Conservation (phyloP, 1,140 invertebrate genomes). For the Heliconius melpomene region DNA sequence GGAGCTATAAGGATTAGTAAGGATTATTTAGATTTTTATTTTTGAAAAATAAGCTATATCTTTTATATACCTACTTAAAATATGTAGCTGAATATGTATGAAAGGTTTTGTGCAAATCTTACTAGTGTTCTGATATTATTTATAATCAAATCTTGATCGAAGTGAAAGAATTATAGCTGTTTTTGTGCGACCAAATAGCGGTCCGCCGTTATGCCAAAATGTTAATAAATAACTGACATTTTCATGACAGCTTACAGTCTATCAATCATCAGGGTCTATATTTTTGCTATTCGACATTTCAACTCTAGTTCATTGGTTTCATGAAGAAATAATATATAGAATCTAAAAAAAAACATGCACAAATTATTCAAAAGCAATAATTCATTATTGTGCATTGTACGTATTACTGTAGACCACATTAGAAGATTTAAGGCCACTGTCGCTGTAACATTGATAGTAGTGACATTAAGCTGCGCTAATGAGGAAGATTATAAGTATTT, state of each 20-base stretch:
- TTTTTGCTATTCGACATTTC: neutral
- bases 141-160: neutral
- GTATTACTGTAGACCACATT: too few species aligned
- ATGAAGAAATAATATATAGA: neutral
- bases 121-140: neutral
- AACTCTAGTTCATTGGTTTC: neutral
- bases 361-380: too few species aligned
- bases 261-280: neutral
- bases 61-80: too few species aligned
- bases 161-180: slow-evolving; percentile 2
- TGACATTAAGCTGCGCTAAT: too few species aligned
- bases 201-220: neutral
- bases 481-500: too few species aligned
- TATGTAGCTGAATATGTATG: neutral
- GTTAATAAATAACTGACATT: slow-evolving; percentile 3
- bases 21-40: too few species aligned
- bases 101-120: neutral
- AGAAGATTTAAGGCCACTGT: too few species aligned
- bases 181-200: neutral
- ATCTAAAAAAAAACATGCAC: too few species aligned
- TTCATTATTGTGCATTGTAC: too few species aligned
- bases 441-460: too few species aligned
- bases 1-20: too few species aligned
- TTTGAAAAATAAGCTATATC: too few species aligned
- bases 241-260: neutral